These are phyloP conservation scores for Coremacera marginata DNA, from an alignment of 2,888 invertebrate genomes.

Conservation along the genomic window DNA sequence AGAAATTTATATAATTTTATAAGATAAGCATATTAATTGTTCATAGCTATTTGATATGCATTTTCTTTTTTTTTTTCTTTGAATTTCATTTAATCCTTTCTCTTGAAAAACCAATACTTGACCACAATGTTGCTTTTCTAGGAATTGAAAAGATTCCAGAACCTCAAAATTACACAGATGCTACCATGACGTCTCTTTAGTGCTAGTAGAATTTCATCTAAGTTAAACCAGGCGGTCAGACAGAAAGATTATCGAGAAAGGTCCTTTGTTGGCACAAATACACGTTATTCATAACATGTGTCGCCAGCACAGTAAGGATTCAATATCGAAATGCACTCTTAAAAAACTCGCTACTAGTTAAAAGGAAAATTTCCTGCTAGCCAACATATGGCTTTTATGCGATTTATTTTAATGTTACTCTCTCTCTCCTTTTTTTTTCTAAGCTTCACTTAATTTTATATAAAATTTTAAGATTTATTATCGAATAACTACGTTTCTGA, in stretches of 20 bases:
- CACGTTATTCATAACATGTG: too few relatives aligned
- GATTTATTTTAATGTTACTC: not conserved
- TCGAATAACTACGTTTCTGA: not conserved
- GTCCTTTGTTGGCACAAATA: too few relatives aligned
- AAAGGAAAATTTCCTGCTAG: not conserved
- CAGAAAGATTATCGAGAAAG: too few relatives aligned
- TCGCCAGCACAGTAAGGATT: not conserved
- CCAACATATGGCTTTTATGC: not conserved
- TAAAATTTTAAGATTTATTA: conserved; percentile 33
- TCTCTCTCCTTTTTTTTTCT: not conserved
- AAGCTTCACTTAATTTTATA: not conserved
- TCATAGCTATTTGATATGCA: not conserved
- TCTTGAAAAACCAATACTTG: not conserved
- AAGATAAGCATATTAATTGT: too few relatives aligned
- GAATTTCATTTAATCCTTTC: not conserved
- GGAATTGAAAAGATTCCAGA: not conserved
- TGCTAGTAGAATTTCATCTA: too few relatives aligned
- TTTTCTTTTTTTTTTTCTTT: not conserved
- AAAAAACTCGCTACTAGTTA: not conserved
- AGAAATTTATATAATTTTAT: too few relatives aligned
- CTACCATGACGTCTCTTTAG: not conserved
- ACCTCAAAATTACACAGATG: not conserved
- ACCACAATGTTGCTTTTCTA: not conserved
- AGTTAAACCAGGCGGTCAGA: too few relatives aligned
- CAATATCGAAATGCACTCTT: not conserved